Evolutionary conservation across 2,113 vertebrate genomes (phyloP).

Genomic region (Hippolais icterina): DNA sequence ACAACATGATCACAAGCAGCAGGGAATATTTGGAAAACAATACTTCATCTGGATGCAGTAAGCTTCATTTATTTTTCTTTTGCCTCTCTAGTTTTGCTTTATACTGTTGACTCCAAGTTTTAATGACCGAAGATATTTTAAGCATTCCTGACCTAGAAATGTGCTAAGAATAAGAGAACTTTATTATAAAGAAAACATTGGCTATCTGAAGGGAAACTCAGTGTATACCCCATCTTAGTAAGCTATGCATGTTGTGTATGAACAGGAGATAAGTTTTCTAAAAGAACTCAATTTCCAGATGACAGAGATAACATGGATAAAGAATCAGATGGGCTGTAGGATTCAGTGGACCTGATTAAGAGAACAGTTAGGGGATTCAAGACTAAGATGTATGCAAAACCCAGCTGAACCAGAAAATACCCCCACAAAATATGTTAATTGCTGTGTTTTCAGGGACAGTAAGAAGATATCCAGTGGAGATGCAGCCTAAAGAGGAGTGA

Average conservation of each 20-base stretch:
- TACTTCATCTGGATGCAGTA: constrained; percentile 33
- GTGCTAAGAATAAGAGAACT: constrained; percentile 44
- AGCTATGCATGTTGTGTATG: background rate
- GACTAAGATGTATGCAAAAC: background rate
- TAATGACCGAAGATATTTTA: constrained; percentile 58
- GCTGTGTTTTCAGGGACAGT: background rate
- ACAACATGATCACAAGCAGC: background rate
- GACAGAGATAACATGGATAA: background rate
- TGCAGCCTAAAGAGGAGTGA: background rate
- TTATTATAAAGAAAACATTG: constrained; percentile 26
- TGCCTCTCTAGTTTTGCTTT: constrained; percentile 42
- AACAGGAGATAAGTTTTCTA: background rate
- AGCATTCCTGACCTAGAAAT: constrained; percentile 57
- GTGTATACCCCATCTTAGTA: background rate
- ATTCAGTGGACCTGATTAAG: background rate
- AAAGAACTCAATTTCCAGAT: background rate
- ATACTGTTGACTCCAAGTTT: constrained; percentile 49
- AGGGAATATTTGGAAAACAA: constrained; percentile 31
- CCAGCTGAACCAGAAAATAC: background rate
- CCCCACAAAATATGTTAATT: background rate
- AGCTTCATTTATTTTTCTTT: constrained; percentile 50
- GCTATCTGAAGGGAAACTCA: constrained; percentile 7
- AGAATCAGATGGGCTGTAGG: background rate
- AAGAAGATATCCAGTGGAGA: background rate
- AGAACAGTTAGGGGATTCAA: background rate